Evolutionary conservation across 2,113 vertebrate species (phyloP), one percentile per base, ranked within the genome.

Genomic region (Equus quagga): DNA sequence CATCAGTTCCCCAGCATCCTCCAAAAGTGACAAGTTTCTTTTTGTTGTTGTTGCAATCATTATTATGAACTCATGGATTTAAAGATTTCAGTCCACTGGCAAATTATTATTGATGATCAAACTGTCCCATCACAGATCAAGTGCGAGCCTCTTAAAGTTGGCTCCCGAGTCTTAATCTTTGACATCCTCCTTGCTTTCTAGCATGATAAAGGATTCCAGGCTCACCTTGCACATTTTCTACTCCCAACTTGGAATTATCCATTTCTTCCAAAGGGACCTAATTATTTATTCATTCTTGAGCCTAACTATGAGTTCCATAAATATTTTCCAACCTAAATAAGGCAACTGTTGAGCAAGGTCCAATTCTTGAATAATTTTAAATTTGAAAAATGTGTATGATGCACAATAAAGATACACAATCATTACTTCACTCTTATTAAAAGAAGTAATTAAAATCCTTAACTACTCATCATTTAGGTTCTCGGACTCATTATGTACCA

Each of bases 401-500:
- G 21, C 13, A 82, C 8, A 85, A 76, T 67, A 91, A 88, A 72
- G 41, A 90, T 58, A 92, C 11, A 87, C 4, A 80, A 86, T 46
- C 51, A 87, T 78, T 69, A 67, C 5, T 76, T 28, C n/a, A 81
- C 24, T 60, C 58, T 91, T 94, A 95, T 62, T 91, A 56, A 96
- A 80, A 84, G 18, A 46, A 84, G 15, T 85, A 89, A 96, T 87
- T 94, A 90, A 97, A 97, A 90, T 90, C n/a, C 67, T 95, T 90
- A 92, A 79, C 46, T 75, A 86, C 33, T 93, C 28, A 54, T 87
- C 64, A 91, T 44, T 78, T 85, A 91, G 62, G 46, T 83, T 73
- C 62, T 62, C 82, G 51, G 62, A 86, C n/a, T 95, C 83, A 82
- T 75, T 73, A 56, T n/a, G 33, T 65, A 83, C 76, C 31, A 95